These are phyloP conservation scores for Eupithecia vulgata DNA, from an alignment of 2,888 invertebrate genomes.

Conservation along the genomic window DNA sequence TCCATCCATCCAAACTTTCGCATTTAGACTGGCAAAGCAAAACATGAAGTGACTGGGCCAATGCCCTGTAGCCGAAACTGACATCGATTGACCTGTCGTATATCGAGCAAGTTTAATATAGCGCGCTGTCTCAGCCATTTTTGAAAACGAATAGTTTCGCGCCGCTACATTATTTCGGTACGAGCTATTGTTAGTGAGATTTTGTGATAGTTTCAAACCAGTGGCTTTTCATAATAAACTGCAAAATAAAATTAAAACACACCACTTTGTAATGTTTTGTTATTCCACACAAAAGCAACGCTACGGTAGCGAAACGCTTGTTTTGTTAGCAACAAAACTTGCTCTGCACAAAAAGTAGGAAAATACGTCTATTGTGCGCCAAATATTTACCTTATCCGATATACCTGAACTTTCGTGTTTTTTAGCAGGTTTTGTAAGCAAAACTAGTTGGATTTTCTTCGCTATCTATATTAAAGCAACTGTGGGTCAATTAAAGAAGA, in stretches of 20 bases:
- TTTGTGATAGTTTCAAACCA: conserved; percentile 1
- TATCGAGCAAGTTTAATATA: neutral
- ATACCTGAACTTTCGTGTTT: conserved; percentile 18
- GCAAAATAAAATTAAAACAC: conserved; percentile 21
- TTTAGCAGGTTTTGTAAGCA: conserved; percentile 15
- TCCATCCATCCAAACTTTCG: neutral
- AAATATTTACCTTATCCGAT: conserved; percentile 33
- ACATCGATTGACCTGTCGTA: neutral
- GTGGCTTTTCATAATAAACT: conserved; percentile 12
- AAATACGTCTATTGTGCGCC: conserved; percentile 23
- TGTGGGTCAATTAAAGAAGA: too few species aligned
- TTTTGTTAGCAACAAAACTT: conserved; percentile 20
- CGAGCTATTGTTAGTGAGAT: conserved; percentile 4
- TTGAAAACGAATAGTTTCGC: neutral
- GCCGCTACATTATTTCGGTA: neutral
- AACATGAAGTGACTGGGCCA: neutral
- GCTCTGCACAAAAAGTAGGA: conserved; percentile 24
- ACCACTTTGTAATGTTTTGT: conserved; percentile 14
- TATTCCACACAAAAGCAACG: conserved; percentile 19
- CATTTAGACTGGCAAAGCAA: neutral
- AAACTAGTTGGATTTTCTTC: neutral
- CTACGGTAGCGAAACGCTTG: conserved; percentile 10
- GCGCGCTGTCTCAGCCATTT: neutral
- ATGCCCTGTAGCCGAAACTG: neutral
- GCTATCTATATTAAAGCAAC: too few species aligned